These are phyloP conservation scores for Leptestheria dahalacensis DNA, from an alignment of 1,140 invertebrate species.

Conservation along the genomic window DNA sequence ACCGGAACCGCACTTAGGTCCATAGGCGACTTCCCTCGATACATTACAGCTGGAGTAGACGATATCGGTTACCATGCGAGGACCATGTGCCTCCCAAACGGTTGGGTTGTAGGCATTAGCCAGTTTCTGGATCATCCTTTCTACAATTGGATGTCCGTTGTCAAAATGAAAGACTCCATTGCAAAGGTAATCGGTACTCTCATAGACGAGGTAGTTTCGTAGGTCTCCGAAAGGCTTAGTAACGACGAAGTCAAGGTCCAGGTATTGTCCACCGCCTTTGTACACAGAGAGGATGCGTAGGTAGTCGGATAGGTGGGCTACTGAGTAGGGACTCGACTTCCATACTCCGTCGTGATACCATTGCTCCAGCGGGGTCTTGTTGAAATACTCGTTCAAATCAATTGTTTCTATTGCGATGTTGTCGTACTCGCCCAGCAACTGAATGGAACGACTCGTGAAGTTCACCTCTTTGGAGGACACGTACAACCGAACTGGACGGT, in stretches of 20 bases:
- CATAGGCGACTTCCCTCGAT: neutral
- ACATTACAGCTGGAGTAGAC: slow-evolving; percentile 1
- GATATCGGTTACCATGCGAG: neutral
- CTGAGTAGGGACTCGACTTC: slow-evolving; percentile 34
- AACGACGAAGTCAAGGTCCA: slow-evolving; percentile 59
- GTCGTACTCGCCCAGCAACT: slow-evolving; percentile 13
- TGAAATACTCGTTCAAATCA: slow-evolving; percentile 40
- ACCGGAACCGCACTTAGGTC: neutral
- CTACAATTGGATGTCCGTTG: neutral
- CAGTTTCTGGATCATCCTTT: slow-evolving; percentile 4
- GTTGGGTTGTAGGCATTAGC: neutral
- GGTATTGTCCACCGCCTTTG: slow-evolving; percentile 60
- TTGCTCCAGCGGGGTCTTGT: slow-evolving; percentile 40
- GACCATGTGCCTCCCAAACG: slow-evolving; percentile 1
- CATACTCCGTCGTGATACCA: slow-evolving; percentile 40
- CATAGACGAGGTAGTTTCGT: slow-evolving; percentile 1
- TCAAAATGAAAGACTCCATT: slow-evolving; percentile 9
- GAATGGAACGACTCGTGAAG: slow-evolving; percentile 19
- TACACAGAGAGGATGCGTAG: slow-evolving; percentile 52
- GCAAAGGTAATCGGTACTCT: neutral
- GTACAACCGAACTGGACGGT: slow-evolving; percentile 28
- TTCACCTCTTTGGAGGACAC: neutral
- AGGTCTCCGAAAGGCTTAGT: slow-evolving; percentile 26
- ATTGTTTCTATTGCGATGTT: slow-evolving; percentile 42
- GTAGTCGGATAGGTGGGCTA: slow-evolving; percentile 49